Evolutionary conservation across 2,797 vertebrate species (phyloP), one percentile per base, ranked within the genome.

Genomic region (Glossophaga mutica): DNA sequence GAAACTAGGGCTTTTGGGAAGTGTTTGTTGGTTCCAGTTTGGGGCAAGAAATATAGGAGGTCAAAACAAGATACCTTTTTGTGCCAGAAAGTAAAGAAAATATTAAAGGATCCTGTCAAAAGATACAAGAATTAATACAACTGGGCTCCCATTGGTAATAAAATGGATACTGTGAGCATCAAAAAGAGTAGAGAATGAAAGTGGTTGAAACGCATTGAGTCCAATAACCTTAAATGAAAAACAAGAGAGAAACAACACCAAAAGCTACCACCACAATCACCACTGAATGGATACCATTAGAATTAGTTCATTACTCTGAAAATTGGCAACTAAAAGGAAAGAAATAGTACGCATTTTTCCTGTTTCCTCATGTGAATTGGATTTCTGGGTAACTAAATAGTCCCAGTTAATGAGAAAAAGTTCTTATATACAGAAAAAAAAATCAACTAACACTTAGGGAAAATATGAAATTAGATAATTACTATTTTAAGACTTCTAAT

Each of bases 401-500:
- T 77, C 7, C 29, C 65, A 85, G 9, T 79, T 73, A 90, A 52
- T 46, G 79, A 92, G 9, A 76, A 57, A 92, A 95, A 96, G 5
- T 94, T 93, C 26, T 91, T 76, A 91, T 76, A 71, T 59, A 65
- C 32, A 84, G 77, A 90, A 78, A 78, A 82, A 82, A 87, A 89
- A 67, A 94, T 82, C 62, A 85, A 26, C 21, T 85, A 94, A 82
- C 10, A 39, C 14, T 46, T 50, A 67, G 32, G 2, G 29, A 92
- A 94, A 37, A 77, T 85, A 76, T 85, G 78, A 89, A 57, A 87
- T 85, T 84, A 68, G 26, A 46, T 81, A 34, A 70, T 83, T 32
- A 70, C 7, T 89, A 16, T 91, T 96, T 96, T 94, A 81, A 86
- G 87, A 89, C 29, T 6, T 12, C 18, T 86, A 68, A 79, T 95